Evolutionary conservation across 2,797 vertebrate species (phyloP), one percentile per base, ranked within the genome.

Genomic region (Menidia menidia): DNA sequence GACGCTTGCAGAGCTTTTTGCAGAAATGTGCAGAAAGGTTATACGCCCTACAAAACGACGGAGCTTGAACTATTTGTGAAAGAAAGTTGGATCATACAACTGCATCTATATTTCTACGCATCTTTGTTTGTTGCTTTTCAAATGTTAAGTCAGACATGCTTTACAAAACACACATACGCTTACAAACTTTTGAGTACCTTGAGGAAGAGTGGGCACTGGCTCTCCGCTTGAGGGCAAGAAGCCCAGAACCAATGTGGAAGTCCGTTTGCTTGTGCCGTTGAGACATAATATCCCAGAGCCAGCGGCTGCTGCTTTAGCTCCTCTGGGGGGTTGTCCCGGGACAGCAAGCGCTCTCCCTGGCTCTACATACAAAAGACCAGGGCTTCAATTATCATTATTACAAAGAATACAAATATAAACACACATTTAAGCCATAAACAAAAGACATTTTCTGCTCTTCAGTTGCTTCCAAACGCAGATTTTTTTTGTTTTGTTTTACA

Each of bases 211-310:
- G 98, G 98, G 82, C 97, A 98, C 90, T 99, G 98, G 87, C 95
- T 96, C 92, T 98, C 97, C 3, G 98, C 98, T 87, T 98, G 97
- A 4, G 98, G 97, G 86, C 96, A 98, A 0, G 97, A 97, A 1
- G 97, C 96, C 98, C 98, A 99, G 92, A 99, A 99, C 97, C 97
- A 99, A 88, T 97, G 96, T 0, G 98, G 98, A 30, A 99, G 96
- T 81, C 97, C 96, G 60, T 96, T 96, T 1, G 97, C 96, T 91
- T 95, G 96, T 88, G 98, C 98, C 44, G 98, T 99, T 42, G 98
- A 99, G 32, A 99, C 96, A 0, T 98, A 98, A 84, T 99, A 99
- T 4, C 98, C 98, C 35, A 99, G 94, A 79, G 98, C 98, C 76
- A 99, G 93, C 0, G 98, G 98, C 82, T 99, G 98, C 90, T 99